phyloP scores from a whole-genome alignment of 2,113 vertebrate species.

The Pelodiscus sinensis region DNA sequence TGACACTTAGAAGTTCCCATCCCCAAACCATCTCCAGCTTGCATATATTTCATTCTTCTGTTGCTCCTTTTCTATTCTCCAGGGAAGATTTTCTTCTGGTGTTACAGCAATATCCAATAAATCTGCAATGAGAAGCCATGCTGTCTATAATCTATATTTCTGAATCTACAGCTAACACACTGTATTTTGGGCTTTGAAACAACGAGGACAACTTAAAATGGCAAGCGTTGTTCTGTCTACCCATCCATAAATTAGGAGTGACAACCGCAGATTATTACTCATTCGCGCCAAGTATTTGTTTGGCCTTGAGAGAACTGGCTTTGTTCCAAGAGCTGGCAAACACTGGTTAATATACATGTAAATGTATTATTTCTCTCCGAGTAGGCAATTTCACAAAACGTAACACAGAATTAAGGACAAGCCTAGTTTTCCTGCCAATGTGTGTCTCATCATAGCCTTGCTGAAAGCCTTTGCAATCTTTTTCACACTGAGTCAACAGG shows the following conservation, averaged over 20 bases:
- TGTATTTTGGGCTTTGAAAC: conserved; percentile 15
- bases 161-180: background rate
- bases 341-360: conserved; percentile 69
- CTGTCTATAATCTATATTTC: background rate
- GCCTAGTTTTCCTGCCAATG: conserved; percentile 49
- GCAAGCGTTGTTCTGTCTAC: conserved; percentile 43
- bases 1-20: background rate
- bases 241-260: conserved; percentile 39
- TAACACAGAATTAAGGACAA: conserved; percentile 43
- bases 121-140: background rate
- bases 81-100: conserved; percentile 22
- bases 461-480: conserved; percentile 38
- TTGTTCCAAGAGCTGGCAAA: conserved; percentile 61
- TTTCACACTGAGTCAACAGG: conserved; percentile 34
- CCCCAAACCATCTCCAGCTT: conserved; percentile 34
- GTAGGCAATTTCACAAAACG: conserved; percentile 63
- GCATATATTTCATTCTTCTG: background rate
- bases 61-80: background rate
- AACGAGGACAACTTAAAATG: conserved; percentile 46
- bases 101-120: conserved; percentile 32
- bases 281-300: conserved; percentile 43
- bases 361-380: conserved; percentile 68
- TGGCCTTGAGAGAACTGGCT: conserved; percentile 53
- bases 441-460: background rate
- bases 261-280: conserved; percentile 57